Percentiles rank a stretch among this genome's conserved stretches.
These are phyloP conservation scores for Aleadryas rufinucha DNA, from an alignment of 2,113 vertebrate genomes.

Conservation along the genomic window DNA sequence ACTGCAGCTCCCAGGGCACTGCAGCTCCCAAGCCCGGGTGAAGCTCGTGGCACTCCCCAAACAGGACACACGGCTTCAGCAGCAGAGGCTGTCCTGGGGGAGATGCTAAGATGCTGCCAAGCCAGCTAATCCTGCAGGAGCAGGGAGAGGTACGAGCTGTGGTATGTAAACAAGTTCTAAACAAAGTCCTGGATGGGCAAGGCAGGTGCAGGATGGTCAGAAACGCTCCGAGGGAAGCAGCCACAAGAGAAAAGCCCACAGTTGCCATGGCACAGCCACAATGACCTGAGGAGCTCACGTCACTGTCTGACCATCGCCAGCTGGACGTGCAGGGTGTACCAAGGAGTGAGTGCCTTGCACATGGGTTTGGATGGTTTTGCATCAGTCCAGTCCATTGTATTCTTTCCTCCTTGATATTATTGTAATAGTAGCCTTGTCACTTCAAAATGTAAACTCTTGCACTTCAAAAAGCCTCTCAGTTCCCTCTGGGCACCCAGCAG, in stretches of 20 bases:
- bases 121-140: not conserved
- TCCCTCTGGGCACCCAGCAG: not conserved
- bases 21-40: not conserved
- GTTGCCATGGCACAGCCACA: not conserved
- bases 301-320: not conserved
- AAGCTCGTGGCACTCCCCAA: not conserved
- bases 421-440: not conserved
- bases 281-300: not conserved
- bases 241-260: not conserved
- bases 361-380: not conserved
- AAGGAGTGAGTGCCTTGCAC: fast-evolving
- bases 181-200: not conserved
- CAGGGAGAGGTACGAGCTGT: not conserved
- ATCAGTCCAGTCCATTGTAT: not conserved
- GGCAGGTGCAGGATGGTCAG: not conserved
- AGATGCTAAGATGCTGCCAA: not conserved
- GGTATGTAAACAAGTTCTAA: not conserved
- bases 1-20: not conserved
- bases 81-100: not conserved
- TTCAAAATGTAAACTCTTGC: not conserved
- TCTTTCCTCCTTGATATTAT: not conserved
- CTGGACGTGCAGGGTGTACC: not conserved
- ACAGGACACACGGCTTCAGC: not conserved
- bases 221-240: not conserved
- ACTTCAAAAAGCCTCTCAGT: not conserved